Base-by-base conservation (phyloP, 2,888 invertebrate genomes). In the Boloria euphrosyne region DNA sequence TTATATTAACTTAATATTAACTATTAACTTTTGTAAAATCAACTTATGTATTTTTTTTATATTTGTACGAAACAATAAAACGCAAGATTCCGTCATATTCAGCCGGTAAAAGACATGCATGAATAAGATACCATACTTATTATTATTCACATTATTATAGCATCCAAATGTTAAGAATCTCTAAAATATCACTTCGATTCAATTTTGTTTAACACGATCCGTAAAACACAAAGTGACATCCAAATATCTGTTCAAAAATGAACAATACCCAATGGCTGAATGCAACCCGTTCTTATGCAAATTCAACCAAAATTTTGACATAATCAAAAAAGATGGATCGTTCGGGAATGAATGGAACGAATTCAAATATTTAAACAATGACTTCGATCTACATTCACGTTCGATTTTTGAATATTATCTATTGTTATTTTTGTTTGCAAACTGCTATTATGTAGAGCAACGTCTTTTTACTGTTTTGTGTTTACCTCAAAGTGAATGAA, bases 251-350 rank as follows among this genome's bases (percentile, higher is more conserved):
- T 69, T 68, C 73, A 74, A 77, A 77, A 75, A 82, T 76, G 80
- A 75, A 78, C 78, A 76, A 80, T 77, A 81, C 82, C 77, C 75
- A 70, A 75, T 71, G 69, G 71, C 67, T 70, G 75, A 75, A 76
- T 73, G 71, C 72, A 72, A 59, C 71, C 81, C 74, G 80, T 91
- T 91, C 87, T 89, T 90, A 91, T 91, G 90, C 88, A 90, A 91
- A 91, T 79, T 74, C 79, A 84, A 78, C 71, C 69, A 77, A 78
- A 78, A 77, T 79, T 82, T 82, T 89, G 90, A 89, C 89, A 84
- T 81, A 84, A 81, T 84, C 84, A 89, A 86, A 89, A 88, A 86
- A 87, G 90, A 88, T 86, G 82, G 86, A 86, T 88, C 85, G 78
- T 83, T 82, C 78, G 79, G 82, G 83, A 85, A 82, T 80, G 83